phyloP scores from a whole-genome alignment of 2,113 vertebrate genomes.

The Cyphomyrus discorhynchus region DNA sequence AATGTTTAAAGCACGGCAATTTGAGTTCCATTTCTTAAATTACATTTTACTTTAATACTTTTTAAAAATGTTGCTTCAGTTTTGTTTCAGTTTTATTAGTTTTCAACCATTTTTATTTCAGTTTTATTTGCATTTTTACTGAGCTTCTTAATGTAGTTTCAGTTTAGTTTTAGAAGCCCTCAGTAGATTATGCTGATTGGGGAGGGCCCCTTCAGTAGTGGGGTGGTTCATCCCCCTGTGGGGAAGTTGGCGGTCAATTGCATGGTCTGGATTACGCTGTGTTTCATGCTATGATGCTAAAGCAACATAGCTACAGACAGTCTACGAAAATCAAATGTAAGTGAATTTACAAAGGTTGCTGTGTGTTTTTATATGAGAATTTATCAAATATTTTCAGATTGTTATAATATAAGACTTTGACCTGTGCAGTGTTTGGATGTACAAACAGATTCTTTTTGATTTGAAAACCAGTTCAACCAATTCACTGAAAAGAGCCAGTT shows the following conservation, averaged over 20 bases:
- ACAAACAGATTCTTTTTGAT: neutral
- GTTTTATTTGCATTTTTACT: neutral
- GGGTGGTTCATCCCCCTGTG: neutral
- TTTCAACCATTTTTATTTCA: neutral
- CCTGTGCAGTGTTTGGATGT: neutral
- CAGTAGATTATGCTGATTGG: neutral
- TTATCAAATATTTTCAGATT: neutral
- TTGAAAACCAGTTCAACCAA: neutral
- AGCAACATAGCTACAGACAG: neutral
- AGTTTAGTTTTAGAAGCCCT: neutral
- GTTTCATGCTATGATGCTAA: neutral
- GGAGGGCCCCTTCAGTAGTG: neutral
- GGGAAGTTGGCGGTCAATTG: neutral
- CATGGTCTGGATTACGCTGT: neutral
- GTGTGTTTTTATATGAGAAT: neutral
- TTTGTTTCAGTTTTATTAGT: neutral
- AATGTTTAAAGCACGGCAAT: neutral
- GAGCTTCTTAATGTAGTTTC: neutral
- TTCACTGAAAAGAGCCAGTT: neutral
- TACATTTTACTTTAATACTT: neutral
- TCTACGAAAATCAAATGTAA: neutral
- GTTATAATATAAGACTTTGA: neutral
- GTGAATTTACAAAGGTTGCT: neutral
- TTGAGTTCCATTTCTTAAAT: neutral
- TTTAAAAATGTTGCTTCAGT: neutral